Percentiles rank a stretch among this genome's conserved stretches.
These are phyloP conservation scores for Cabera pusaria DNA, from an alignment of 2,888 invertebrate genomes.

Conservation along the genomic window DNA sequence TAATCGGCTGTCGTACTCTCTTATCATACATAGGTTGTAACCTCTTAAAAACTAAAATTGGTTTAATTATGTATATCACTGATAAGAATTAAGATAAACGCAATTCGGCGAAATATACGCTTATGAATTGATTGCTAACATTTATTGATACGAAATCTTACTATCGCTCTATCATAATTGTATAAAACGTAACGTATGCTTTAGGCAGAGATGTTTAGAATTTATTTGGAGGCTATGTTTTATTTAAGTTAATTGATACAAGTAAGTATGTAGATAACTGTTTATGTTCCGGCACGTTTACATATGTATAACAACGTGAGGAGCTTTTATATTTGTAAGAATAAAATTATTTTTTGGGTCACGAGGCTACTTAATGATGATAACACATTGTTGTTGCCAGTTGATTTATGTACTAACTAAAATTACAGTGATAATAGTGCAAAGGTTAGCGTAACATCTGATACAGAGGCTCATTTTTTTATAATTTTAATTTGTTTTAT, in stretches of 20 bases:
- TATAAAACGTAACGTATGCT: too few species aligned
- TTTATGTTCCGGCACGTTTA: too few species aligned
- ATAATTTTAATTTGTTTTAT: too few species aligned
- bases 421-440: conserved; percentile 68
- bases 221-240: too few species aligned
- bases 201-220: too few species aligned
- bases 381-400: conserved; percentile 69
- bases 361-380: conserved; percentile 74
- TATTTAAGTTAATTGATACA: neutral
- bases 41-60: conserved; percentile 60
- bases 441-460: conserved; percentile 79
- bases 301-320: too few species aligned
- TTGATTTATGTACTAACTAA: conserved; percentile 69
- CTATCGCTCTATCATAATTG: too few species aligned
- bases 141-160: too few species aligned
- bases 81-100: conserved; percentile 45
- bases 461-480: conserved; percentile 48
- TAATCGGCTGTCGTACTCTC: conserved; percentile 48
- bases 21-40: conserved; percentile 65
- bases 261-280: neutral
- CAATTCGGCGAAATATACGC: conserved; percentile 24
- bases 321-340: conserved; percentile 23
- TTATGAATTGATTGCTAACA: too few species aligned
- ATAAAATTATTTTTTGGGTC: conserved; percentile 66
- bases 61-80: conserved; percentile 45